phyloP scores from a whole-genome alignment of 37 sponge, comb jelly and placozoan genomes.

The Hormiphora californensis region DNA sequence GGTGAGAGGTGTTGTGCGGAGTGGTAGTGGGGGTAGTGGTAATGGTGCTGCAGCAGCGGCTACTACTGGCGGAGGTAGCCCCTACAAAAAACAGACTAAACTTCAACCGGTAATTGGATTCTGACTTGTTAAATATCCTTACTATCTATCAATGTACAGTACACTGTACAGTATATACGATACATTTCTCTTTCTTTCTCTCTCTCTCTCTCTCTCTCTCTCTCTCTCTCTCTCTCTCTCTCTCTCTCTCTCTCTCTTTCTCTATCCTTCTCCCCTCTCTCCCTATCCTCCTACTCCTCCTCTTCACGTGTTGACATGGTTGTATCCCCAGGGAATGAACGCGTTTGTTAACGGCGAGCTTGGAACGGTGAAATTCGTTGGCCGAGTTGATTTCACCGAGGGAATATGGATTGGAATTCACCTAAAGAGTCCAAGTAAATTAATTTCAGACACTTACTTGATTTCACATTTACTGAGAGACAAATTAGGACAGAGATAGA shows the following conservation, averaged over 20 bases:
- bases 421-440: conserved; percentile 73
- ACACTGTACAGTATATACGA: neutral
- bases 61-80: neutral
- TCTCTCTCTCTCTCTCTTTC: neutral
- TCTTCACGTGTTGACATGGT: neutral
- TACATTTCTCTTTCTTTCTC: neutral
- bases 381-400: conserved; percentile 72
- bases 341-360: conserved; percentile 80
- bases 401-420: conserved; percentile 90
- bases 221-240: neutral
- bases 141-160: neutral
- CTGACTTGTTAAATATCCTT: neutral
- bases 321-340: conserved; percentile 62
- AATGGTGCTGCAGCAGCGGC: neutral
- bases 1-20: neutral
- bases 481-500: too few relatives aligned
- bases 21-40: neutral
- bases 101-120: neutral
- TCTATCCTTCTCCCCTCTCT: neutral
- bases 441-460: too few relatives aligned
- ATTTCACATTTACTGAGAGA: too few relatives aligned
- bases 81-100: neutral
- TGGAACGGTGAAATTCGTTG: conserved; percentile 74
- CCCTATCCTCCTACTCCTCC: neutral
- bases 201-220: neutral